These are phyloP conservation scores for Heliangelus exortis DNA, from an alignment of 2,797 vertebrate species.

Conservation along the genomic window DNA sequence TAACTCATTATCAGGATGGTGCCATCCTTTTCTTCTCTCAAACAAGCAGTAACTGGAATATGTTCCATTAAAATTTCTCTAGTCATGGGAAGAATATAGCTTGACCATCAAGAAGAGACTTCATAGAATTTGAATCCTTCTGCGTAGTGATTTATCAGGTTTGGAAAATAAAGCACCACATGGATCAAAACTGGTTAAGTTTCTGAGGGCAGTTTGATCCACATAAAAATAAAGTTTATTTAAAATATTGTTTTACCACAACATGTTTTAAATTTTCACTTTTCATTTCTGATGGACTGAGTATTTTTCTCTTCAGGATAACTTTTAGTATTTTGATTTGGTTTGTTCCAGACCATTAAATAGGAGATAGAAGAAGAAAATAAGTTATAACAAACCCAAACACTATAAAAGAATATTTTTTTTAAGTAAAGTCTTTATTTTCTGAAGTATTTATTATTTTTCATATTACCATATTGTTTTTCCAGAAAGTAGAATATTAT, in stretches of 20 bases:
- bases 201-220: neutral
- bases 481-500: neutral
- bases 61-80: neutral
- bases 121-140: neutral
- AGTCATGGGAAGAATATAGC: neutral
- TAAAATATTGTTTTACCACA: too few relatives aligned
- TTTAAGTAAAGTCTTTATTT: neutral
- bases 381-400: neutral
- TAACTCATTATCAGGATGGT: neutral
- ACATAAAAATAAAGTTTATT: neutral
- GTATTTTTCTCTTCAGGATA: neutral
- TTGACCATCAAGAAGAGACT: neutral
- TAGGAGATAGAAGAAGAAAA: neutral
- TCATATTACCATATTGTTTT: neutral
- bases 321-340: neutral
- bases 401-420: rapidly evolving
- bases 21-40: neutral
- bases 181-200: neutral
- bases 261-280: neutral
- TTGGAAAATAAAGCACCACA: neutral
- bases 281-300: neutral
- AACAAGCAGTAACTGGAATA: neutral
- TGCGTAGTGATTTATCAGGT: neutral
- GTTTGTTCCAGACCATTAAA: rapidly evolving
- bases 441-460: neutral